A percentile compares a stretch with the other conserved stretches of the same genome.
These are phyloP conservation scores for Pagrus major DNA, from an alignment of 2,113 vertebrate species.

Conservation along the genomic window DNA sequence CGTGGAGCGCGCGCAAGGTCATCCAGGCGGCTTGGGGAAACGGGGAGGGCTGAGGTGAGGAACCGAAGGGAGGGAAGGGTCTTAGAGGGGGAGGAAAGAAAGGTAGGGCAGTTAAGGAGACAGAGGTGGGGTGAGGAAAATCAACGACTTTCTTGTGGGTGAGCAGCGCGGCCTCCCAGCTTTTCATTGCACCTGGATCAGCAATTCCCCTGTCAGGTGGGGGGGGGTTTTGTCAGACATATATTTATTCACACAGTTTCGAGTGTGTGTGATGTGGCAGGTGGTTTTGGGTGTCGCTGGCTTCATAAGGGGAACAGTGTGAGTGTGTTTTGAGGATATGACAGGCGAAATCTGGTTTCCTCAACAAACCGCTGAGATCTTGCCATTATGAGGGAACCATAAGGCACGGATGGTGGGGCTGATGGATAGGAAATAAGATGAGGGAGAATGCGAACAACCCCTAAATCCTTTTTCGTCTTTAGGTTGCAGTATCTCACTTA, in stretches of 20 bases:
- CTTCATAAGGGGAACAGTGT: slow-evolving; percentile 41
- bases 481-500: slow-evolving; percentile 6
- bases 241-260: slow-evolving; percentile 47
- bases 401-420: slow-evolving; percentile 17
- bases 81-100: slow-evolving; percentile 1
- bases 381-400: slow-evolving; percentile 33
- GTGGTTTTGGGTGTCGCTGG: slow-evolving; percentile 71
- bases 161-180: slow-evolving; percentile 27
- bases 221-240: slow-evolving; percentile 27
- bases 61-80: slow-evolving; percentile 43
- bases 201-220: slow-evolving; percentile 52
- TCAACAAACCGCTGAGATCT: slow-evolving; percentile 15
- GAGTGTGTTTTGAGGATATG: slow-evolving; percentile 67
- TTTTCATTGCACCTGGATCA: slow-evolving; percentile 62
- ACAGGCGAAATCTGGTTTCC: slow-evolving; percentile 60
- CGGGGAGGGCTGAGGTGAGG: slow-evolving; percentile 47
- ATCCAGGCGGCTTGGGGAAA: slow-evolving; percentile 54
- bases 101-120: slow-evolving; percentile 41
- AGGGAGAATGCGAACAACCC: slow-evolving; percentile 33
- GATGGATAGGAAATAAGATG: slow-evolving; percentile 53
- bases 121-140: slow-evolving; percentile 39
- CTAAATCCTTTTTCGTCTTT: slow-evolving; percentile 23
- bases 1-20: slow-evolving; percentile 64
- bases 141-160: slow-evolving; percentile 35
- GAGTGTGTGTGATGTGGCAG: slow-evolving; percentile 56